Conservation (phyloP, 2,113 vertebrate genomes). For the Thinocorus orbignyianus region DNA sequence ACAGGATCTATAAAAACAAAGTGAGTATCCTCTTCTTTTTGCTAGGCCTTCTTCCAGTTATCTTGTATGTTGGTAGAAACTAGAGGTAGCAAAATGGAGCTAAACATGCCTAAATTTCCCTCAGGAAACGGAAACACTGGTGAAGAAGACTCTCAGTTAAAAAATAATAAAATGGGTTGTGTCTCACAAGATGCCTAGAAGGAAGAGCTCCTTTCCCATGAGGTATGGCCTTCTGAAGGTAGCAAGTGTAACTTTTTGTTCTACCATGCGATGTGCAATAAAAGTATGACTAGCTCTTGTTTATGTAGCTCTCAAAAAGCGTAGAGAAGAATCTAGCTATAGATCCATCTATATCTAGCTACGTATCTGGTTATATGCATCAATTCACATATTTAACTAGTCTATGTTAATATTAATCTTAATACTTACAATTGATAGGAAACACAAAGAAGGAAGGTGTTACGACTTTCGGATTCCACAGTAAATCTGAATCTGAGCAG, state of each 20-base stretch:
- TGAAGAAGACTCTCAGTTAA: neutral
- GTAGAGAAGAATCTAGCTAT: neutral
- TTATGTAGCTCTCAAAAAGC: neutral
- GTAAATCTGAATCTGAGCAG: neutral
- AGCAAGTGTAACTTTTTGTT: neutral
- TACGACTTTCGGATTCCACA: neutral
- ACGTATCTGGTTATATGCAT: neutral
- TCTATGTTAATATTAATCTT: neutral
- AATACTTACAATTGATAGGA: neutral
- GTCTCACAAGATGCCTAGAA: neutral
- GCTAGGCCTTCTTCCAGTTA: neutral
- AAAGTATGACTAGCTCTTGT: neutral
- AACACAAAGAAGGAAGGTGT: neutral
- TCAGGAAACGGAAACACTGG: neutral
- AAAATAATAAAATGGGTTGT: neutral
- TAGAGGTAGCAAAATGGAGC: neutral
- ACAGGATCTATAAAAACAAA: neutral
- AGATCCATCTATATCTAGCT: neutral
- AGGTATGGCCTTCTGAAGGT: neutral
- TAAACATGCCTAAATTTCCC: neutral
- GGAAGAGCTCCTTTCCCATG: neutral
- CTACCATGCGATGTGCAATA: neutral
- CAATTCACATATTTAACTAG: neutral
- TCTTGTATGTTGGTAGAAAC: neutral
- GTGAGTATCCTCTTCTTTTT: neutral